Conservation (phyloP, 1,140 invertebrate species). For the Protaetia brevitarsis region DNA sequence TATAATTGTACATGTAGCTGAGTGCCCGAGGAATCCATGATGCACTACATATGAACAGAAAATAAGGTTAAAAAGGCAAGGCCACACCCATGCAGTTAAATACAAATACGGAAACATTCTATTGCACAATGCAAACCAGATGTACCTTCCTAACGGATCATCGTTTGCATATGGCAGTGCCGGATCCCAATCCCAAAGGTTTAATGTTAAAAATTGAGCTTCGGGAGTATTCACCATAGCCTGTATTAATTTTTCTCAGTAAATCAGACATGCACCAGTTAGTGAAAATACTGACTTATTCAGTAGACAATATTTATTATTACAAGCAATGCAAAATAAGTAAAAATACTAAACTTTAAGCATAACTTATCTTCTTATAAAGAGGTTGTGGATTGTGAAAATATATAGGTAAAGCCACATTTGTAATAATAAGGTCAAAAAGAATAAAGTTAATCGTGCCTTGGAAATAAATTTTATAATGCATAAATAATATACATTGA, state of each 20-base stretch:
- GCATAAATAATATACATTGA: too few species aligned
- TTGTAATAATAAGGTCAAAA: too few species aligned
- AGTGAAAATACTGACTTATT: background rate
- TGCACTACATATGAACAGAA: conserved; percentile 47
- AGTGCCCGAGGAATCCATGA: conserved; percentile 43
- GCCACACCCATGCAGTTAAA: background rate
- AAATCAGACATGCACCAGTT: background rate
- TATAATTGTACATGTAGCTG: conserved; percentile 55
- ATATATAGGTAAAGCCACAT: too few species aligned
- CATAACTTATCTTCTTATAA: too few species aligned
- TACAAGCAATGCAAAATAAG: too few species aligned
- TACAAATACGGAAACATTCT: background rate
- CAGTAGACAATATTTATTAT: background rate
- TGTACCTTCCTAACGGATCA: conserved; percentile 81
- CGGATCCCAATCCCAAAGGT: conserved; percentile 83
- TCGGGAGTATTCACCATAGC: conserved; percentile 68
- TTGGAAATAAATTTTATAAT: too few species aligned
- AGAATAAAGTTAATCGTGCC: too few species aligned
- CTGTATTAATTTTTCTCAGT: conserved; percentile 48
- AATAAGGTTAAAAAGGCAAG: conserved; percentile 3
- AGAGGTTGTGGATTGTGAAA: too few species aligned
- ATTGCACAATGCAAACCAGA: background rate
- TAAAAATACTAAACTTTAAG: too few species aligned
- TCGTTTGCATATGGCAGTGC: conserved; percentile 75
- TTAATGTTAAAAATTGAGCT: conserved; percentile 67